These are phyloP conservation scores for Chloromyia formosa DNA, from an alignment of 2,888 invertebrate species.

Conservation along the genomic window DNA sequence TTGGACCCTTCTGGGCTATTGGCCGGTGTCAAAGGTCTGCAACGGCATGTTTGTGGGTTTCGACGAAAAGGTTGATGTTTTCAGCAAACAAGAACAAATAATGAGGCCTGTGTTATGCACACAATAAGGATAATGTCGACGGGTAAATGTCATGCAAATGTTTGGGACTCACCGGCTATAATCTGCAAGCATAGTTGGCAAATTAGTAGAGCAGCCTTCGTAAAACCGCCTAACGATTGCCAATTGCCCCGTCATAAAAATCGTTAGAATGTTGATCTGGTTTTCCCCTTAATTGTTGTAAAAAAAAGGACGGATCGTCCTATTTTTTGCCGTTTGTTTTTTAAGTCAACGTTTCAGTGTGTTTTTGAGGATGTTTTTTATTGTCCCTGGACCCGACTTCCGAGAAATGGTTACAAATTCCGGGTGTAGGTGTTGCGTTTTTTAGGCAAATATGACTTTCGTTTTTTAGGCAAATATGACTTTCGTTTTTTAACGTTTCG, in stretches of 20 bases:
- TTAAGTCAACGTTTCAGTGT: neutral
- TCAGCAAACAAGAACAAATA: conserved; percentile 41
- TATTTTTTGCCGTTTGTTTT: neutral
- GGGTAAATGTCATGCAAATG: no score
- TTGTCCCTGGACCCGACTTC: neutral
- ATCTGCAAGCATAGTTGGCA: conserved; percentile 33
- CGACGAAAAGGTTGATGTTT: conserved; percentile 24
- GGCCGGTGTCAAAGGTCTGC: no score
- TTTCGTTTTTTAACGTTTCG: conserved; percentile 10
- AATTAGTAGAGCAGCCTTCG: conserved; percentile 25
- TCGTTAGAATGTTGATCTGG: neutral
- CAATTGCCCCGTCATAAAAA: conserved; percentile 22
- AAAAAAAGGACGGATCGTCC: neutral
- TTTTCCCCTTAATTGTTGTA: conserved; percentile 8
- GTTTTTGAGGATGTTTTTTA: neutral
- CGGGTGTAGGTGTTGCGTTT: neutral
- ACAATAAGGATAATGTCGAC: conserved; percentile 1
- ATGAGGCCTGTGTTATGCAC: conserved; percentile 23
- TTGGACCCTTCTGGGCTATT: no score
- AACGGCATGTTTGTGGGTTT: neutral
- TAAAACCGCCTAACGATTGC: neutral
- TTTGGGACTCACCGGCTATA: conserved; percentile 20
- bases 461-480: conserved; percentile 12
- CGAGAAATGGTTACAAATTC: neutral
- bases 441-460: conserved; percentile 9